Percentiles rank a stretch among this genome's conserved stretches.
Conservation (phyloP, 1,140 invertebrate species). For the Ceratoteleas bidentatus region DNA sequence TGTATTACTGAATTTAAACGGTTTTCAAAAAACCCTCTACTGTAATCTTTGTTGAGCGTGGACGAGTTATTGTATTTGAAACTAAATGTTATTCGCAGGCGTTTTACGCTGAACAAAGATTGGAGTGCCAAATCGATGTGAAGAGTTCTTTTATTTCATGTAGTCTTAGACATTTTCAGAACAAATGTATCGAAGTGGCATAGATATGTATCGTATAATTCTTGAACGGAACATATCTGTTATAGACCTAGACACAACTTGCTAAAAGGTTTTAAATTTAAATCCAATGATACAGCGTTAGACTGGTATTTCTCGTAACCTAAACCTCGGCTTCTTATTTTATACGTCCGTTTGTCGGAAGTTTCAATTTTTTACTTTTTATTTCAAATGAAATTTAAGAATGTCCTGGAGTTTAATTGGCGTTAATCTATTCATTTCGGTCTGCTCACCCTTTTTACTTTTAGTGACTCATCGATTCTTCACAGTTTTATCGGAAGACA, state of each 20-base stretch:
- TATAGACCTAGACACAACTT: constrained; percentile 53
- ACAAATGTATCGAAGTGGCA: neutral
- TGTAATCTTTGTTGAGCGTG: too few species aligned
- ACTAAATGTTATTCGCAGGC: too few species aligned
- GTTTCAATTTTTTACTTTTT: constrained; percentile 35
- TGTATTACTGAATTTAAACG: too few species aligned
- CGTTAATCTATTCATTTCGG: too few species aligned
- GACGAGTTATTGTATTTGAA: too few species aligned
- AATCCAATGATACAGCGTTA: constrained; percentile 17
- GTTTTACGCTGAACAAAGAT: too few species aligned
- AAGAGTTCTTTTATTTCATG: neutral
- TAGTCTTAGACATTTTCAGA: neutral
- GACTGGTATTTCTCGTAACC: constrained; percentile 23
- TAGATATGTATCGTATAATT: constrained; percentile 29
- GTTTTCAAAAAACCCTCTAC: too few species aligned
- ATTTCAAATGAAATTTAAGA: constrained; percentile 10
- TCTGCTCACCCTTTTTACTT: neutral
- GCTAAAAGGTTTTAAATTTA: constrained; percentile 63
- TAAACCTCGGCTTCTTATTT: constrained; percentile 25
- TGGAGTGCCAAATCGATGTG: too few species aligned
- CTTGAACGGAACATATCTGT: constrained; percentile 25
- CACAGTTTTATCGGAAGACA: neutral
- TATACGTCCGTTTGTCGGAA: constrained; percentile 11
- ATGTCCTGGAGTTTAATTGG: too few species aligned
- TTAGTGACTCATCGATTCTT: neutral